A percentile compares a stretch with the other conserved stretches of the same genome.
Conservation (phyloP, 23 tunicate species). For the Oikopleura vanhoeffeni region DNA sequence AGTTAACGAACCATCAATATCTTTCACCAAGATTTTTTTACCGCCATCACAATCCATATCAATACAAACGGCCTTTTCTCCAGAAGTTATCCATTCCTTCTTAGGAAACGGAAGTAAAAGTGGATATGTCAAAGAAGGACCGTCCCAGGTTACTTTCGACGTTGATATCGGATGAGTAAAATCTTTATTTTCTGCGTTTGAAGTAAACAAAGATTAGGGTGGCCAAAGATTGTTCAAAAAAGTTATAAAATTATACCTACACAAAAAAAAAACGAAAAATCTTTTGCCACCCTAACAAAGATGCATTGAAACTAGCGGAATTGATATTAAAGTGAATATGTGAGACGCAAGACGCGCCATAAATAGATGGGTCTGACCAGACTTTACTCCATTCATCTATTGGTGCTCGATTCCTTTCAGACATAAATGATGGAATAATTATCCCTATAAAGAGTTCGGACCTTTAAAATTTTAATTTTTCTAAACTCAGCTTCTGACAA, state of each 20-base stretch:
- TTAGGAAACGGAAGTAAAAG: too few species aligned
- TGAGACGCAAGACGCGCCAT: background rate
- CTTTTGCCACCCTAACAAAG: too few species aligned
- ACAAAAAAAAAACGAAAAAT: too few species aligned
- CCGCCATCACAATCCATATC: slow-evolving; percentile 15
- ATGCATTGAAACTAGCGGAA: too few species aligned
- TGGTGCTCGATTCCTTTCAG: background rate
- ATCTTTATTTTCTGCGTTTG: background rate
- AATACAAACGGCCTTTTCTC: background rate
- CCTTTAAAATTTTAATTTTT: background rate
- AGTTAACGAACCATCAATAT: background rate
- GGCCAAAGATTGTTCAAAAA: too few species aligned
- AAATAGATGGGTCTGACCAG: background rate
- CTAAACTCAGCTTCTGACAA: too few species aligned
- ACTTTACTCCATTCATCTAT: slow-evolving; percentile 1
- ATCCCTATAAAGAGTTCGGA: background rate
- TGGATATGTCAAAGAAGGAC: too few species aligned
- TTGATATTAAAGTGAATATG: background rate
- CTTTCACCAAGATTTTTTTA: background rate
- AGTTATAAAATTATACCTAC: too few species aligned
- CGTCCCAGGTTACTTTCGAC: background rate
- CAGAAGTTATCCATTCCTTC: slow-evolving; percentile 2
- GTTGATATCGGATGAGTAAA: background rate
- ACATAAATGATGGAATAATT: background rate
- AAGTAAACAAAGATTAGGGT: background rate